Conservation (phyloP, 2,888 invertebrate genomes). For the Epirrita christyi region DNA sequence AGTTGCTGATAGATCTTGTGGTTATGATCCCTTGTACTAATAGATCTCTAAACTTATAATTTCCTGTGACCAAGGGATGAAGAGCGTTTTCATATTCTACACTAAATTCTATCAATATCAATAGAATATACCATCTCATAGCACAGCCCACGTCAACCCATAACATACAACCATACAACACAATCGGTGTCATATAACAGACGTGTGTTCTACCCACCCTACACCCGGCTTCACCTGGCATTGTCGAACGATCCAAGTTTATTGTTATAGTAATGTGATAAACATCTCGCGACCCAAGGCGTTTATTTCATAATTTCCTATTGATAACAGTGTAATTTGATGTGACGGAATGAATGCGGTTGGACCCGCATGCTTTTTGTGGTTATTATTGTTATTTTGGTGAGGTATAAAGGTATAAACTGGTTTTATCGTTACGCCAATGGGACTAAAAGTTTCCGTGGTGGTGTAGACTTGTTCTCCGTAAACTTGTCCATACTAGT, state of each 20-base stretch:
- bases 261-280: slow-evolving; percentile 44
- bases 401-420: not conserved
- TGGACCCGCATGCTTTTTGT: slow-evolving; percentile 26
- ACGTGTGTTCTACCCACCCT: slow-evolving; percentile 1
- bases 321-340: slow-evolving; percentile 28
- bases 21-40: too few species aligned
- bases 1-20: too few species aligned
- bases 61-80: too few species aligned
- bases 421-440: too few species aligned
- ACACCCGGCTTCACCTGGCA: slow-evolving; percentile 19
- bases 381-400: slow-evolving; percentile 19
- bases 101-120: too few species aligned
- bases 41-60: too few species aligned
- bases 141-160: not conserved
- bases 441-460: too few species aligned
- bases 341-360: slow-evolving; percentile 17
- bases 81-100: too few species aligned
- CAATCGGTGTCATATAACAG: slow-evolving; percentile 21
- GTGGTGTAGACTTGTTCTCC: too few species aligned
- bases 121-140: not conserved
- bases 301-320: slow-evolving; percentile 33
- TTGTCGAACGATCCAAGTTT: slow-evolving; percentile 3
- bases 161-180: not conserved
- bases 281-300: slow-evolving; percentile 42
- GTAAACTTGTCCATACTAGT: too few species aligned